phyloP scores from a whole-genome alignment of 2,797 vertebrate genomes.

The Malacoraja senta region DNA sequence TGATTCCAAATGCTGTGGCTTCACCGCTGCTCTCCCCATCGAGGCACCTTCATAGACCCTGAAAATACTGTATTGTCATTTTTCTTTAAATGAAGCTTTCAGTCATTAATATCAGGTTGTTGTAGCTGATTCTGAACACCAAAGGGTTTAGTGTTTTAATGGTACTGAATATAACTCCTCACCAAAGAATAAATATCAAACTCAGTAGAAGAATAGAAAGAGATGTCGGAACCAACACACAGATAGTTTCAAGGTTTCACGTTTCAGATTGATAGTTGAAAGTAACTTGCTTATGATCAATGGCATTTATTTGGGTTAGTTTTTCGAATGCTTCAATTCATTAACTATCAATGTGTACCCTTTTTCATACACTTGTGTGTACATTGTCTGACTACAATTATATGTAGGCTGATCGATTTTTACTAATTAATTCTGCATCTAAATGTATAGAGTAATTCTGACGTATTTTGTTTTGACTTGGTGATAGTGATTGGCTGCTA shows the following conservation, averaged over 20 bases:
- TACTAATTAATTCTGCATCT: background rate
- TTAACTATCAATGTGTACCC: background rate
- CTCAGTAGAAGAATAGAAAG: background rate
- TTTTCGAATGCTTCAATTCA: background rate
- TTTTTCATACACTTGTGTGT: background rate
- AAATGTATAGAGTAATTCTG: background rate
- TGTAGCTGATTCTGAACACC: background rate
- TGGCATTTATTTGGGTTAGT: background rate
- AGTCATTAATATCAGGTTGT: background rate
- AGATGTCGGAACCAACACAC: background rate
- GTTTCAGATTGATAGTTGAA: background rate
- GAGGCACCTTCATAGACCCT: background rate
- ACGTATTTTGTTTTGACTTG: background rate
- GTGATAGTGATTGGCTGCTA: background rate
- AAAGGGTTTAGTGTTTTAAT: background rate
- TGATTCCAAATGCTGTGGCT: background rate
- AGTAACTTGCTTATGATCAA: background rate
- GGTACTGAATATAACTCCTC: slow-evolving; percentile 12
- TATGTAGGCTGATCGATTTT: background rate
- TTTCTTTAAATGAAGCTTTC: background rate
- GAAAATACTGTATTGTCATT: background rate
- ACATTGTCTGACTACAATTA: background rate
- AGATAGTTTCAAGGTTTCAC: background rate
- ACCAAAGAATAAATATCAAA: background rate
- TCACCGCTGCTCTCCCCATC: background rate